Conservation (phyloP, 2,113 vertebrate species). For the Accipiter virgatus region DNA sequence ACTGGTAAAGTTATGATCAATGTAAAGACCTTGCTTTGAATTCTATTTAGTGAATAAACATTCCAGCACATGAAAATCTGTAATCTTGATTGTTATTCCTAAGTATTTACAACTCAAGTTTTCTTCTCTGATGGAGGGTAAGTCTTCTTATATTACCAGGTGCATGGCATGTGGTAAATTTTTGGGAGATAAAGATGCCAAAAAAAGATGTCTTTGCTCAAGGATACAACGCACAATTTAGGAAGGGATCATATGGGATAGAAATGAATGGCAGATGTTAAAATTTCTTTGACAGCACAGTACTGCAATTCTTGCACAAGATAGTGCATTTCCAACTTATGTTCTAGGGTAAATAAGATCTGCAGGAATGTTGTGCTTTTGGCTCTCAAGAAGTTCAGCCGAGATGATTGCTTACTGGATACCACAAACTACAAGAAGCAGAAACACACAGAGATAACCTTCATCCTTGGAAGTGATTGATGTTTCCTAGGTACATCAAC, state of each 20-base stretch:
- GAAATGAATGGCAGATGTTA: neutral
- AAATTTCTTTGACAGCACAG: neutral
- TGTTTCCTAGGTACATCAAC: neutral
- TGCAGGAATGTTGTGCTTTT: neutral
- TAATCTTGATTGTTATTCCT: neutral
- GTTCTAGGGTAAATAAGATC: neutral
- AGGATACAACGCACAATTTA: neutral
- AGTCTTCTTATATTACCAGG: neutral
- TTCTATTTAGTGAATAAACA: neutral
- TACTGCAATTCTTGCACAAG: neutral
- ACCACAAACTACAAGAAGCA: neutral
- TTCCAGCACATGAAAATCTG: neutral
- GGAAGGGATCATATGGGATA: neutral
- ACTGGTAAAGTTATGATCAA: neutral
- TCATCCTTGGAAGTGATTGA: neutral
- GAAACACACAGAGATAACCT: neutral
- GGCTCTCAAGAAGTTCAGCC: neutral
- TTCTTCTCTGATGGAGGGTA: neutral
- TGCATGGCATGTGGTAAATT: neutral
- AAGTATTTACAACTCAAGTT: neutral
- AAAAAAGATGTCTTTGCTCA: neutral
- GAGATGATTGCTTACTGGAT: neutral
- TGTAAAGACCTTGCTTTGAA: neutral
- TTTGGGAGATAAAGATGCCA: neutral
- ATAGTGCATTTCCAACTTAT: neutral